Base-by-base conservation (phyloP, 1,140 invertebrate species). In the Drosophila aff. region DNA sequence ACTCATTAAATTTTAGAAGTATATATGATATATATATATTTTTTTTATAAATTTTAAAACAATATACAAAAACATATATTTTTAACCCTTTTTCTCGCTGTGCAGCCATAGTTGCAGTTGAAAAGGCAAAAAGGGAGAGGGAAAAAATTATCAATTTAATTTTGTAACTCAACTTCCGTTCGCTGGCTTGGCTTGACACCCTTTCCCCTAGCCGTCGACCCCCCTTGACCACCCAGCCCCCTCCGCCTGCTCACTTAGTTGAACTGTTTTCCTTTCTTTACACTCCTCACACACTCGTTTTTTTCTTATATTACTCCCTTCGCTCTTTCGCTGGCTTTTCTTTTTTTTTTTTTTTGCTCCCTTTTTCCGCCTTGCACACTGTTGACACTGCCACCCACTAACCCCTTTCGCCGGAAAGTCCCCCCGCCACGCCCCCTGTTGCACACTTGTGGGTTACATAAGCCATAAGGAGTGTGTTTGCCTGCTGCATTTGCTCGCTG, bases 151-250 rank as follows among this genome's bases (percentile, higher is more conserved):
- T 90, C 85, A 90, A 90, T 90, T 90, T 90, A 90, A 90, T 90
- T 90, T 90, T 90, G 85, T 90, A 90, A 90, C 85, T 90, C 79
- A 90, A 90, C 85, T 90, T 90, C 85, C 85, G 85, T 60, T 68
- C 65, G 81, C 78, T 90, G 81, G 71, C 69, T 59, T 43, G 53
- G 23, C 16, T 76, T 62, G 77, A 64, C 77, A 81, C 46, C 67
- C 44, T 8, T 58, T 57, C 53, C 21, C 4, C 36, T 13, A 13
- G 36, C 36, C 13, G 13, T 23, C 53, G 1, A 46, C n/a, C 18
- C 9, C 28, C 3, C 43, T 33, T 43, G 52, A 55, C 52, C 60
- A 18, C 8, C 13, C 38, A 26, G 23, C 36, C 49, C 21, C 50
- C 16, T 26, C 18, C 9, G 58, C 43, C 46, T 41, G 46, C 41